Evolutionary conservation across 2,797 vertebrate species (phyloP).

Genomic region (Alouatta caraya): DNA sequence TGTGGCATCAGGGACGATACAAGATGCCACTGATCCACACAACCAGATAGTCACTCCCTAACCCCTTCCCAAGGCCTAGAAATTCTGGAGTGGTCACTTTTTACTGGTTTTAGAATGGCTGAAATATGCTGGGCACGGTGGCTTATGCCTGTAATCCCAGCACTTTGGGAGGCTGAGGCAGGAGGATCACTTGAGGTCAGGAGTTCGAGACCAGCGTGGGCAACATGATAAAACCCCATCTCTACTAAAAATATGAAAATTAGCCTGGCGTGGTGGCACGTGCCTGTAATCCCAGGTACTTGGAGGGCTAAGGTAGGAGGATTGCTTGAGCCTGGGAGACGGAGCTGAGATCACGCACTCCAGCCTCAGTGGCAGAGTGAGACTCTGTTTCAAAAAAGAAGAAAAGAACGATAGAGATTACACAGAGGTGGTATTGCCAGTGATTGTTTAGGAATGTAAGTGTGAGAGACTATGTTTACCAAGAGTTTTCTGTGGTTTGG

Average conservation of each 20-base stretch:
- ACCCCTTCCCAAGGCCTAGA: background rate
- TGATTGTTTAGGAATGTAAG: background rate
- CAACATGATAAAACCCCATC: no score
- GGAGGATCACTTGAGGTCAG: no score
- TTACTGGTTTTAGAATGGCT: background rate
- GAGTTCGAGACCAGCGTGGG: no score
- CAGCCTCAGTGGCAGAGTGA: background rate
- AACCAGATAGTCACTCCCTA: rapidly evolving
- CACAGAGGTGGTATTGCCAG: background rate
- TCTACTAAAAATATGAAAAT: no score
- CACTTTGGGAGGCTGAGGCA: background rate
- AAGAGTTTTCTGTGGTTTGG: background rate
- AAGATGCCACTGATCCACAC: background rate
- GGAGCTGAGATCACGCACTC: background rate
- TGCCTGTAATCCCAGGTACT: no score
- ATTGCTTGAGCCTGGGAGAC: background rate
- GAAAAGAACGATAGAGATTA: background rate
- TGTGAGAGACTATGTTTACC: no score
- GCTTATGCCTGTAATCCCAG: background rate
- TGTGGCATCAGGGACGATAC: background rate
- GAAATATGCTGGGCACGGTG: background rate
- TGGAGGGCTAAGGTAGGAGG: background rate
- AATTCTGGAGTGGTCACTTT: background rate
- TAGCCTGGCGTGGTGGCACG: no score
- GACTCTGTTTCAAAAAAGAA: background rate